Percentiles rank a stretch among this genome's conserved stretches.
Evolutionary conservation across 2,113 vertebrate genomes (phyloP).

Genomic region (Tricholaema leucomelas): DNA sequence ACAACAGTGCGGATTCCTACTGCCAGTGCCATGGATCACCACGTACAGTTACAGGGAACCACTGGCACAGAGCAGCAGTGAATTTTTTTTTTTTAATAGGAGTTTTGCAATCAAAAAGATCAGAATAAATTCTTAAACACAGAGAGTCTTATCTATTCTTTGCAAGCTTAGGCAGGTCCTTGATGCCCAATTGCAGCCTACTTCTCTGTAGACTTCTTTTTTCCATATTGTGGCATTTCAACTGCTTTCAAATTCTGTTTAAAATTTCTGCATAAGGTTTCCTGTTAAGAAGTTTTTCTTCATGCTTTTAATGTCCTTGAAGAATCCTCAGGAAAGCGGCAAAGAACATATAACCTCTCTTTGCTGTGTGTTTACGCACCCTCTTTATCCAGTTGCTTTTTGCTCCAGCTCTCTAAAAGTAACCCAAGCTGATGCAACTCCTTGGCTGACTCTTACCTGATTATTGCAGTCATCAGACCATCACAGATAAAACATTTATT

Average conservation of each 20-base stretch:
- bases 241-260: slow-evolving; percentile 6
- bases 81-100: not conserved
- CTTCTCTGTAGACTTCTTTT: not conserved
- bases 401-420: not conserved
- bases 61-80: not conserved
- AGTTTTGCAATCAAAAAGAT: not conserved
- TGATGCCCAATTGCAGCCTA: slow-evolving; percentile 1
- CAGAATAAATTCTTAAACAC: not conserved
- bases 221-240: slow-evolving; percentile 13
- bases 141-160: not conserved
- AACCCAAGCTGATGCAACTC: not conserved
- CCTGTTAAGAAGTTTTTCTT: not conserved
- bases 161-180: not conserved
- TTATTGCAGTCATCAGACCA: not conserved
- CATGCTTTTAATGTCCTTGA: not conserved
- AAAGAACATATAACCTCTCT: not conserved
- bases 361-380: not conserved
- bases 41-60: not conserved
- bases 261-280: not conserved
- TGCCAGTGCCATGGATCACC: not conserved
- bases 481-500: not conserved
- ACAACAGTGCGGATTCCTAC: not conserved
- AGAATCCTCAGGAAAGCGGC: not conserved
- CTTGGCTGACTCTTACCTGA: not conserved
- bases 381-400: not conserved